Evolutionary conservation across 2,888 invertebrate genomes (phyloP).

Genomic region (Bruchidius siliquastri): DNA sequence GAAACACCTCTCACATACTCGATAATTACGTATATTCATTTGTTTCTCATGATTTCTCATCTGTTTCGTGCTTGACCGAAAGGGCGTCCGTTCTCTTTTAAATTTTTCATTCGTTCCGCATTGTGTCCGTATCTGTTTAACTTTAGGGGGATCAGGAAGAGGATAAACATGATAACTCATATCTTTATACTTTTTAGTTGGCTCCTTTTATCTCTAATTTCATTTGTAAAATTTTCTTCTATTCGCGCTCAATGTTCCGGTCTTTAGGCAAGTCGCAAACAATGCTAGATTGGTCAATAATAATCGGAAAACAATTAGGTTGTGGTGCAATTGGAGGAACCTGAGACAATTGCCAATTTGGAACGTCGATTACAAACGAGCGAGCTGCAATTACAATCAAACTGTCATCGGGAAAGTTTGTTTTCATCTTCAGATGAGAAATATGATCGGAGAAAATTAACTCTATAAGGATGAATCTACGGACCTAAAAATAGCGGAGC

Average conservation of each 20-base stretch:
- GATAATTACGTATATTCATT: no score
- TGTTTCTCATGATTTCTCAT: background rate
- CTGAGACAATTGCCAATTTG: no score
- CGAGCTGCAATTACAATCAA: background rate
- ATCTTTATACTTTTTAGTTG: slow-evolving; percentile 25
- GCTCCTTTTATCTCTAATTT: slow-evolving; percentile 14
- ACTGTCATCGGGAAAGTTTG: no score
- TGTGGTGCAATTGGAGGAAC: background rate
- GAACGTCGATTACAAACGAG: background rate
- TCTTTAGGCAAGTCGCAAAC: slow-evolving; percentile 19
- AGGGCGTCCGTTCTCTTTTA: background rate
- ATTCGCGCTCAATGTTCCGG: slow-evolving; percentile 30
- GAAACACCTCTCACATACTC: no score
- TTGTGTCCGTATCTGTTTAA: slow-evolving; percentile 15
- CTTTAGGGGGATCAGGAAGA: slow-evolving; percentile 23
- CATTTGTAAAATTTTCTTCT: slow-evolving; percentile 14
- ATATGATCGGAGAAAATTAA: background rate
- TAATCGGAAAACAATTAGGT: background rate
- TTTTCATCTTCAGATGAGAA: no score
- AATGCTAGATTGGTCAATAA: background rate
- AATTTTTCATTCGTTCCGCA: background rate
- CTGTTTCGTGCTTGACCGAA: background rate
- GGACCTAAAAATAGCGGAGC: background rate
- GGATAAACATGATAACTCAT: slow-evolving; percentile 19
- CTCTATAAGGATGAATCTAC: background rate